Evolutionary conservation across 2,113 vertebrate species (phyloP).

Genomic region (Petrocephalus microphthalmus): DNA sequence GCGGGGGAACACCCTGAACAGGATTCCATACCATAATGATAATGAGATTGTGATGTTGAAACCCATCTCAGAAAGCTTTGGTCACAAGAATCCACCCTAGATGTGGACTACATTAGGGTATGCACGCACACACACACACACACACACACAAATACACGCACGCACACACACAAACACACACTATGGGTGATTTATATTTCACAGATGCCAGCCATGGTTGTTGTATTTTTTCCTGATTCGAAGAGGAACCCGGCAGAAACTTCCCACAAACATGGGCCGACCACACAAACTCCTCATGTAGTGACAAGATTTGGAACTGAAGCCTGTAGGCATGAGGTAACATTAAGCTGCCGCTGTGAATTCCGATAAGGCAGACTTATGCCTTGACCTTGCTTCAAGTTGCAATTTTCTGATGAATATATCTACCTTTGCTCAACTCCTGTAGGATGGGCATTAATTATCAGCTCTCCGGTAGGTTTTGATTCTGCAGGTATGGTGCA

Average conservation of each 20-base stretch:
- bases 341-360: background rate
- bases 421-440: conserved; percentile 6
- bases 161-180: background rate
- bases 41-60: too few species aligned
- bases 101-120: too few species aligned
- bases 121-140: background rate
- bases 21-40: too few species aligned
- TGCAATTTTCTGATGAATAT: conserved; percentile 8
- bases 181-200: background rate
- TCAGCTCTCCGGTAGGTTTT: background rate
- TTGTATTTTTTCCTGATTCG: background rate
- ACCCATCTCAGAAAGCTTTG: too few species aligned
- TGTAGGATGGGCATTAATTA: background rate
- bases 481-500: background rate
- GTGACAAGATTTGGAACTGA: background rate
- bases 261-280: background rate
- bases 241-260: background rate
- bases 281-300: background rate
- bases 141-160: background rate
- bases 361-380: background rate
- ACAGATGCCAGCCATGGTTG: background rate
- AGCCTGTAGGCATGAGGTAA: background rate
- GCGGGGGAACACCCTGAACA: too few species aligned
- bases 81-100: too few species aligned
- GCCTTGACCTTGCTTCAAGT: conserved; percentile 13